These are phyloP conservation scores for Microcebus jonahi DNA, from an alignment of 2,113 vertebrate genomes.

Conservation along the genomic window DNA sequence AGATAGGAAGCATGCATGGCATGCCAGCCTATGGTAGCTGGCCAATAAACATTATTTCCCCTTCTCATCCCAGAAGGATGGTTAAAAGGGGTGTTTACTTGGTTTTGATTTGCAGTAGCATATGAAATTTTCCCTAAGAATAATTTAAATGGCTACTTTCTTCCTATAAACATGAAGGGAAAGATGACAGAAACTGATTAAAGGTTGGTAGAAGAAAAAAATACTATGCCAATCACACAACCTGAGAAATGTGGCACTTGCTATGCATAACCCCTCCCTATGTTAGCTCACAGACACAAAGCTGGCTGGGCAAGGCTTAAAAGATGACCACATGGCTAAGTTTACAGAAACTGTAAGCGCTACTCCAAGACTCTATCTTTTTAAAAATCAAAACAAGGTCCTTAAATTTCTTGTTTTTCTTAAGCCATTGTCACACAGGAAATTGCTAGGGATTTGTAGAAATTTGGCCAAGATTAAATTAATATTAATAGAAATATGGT, in stretches of 20 bases:
- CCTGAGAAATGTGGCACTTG: not conserved
- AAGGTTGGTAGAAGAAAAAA: not conserved
- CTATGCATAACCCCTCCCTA: not conserved
- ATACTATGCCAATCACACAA: not conserved
- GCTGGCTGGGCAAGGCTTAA: not conserved
- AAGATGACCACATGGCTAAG: not conserved
- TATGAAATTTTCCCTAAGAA: not conserved
- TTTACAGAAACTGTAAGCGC: not conserved
- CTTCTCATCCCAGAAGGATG: not conserved
- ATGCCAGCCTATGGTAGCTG: not conserved
- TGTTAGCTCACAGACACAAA: not conserved
- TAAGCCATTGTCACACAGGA: not conserved
- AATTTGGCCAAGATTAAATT: slow-evolving; percentile 11
- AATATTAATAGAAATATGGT: slow-evolving; percentile 11
- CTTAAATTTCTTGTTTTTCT: not conserved
- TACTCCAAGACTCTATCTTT: not conserved
- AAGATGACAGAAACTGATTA: not conserved
- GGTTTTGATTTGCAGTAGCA: not conserved
- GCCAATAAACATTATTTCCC: not conserved
- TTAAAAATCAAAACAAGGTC: not conserved
- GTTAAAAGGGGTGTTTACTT: not conserved
- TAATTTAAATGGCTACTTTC: not conserved
- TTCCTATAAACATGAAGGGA: not conserved
- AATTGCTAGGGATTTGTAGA: slow-evolving; percentile 4
- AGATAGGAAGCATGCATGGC: not conserved